A percentile compares a stretch with the other conserved stretches of the same genome.
Conservation (phyloP, 2,797 vertebrate species). For the Bovichtus diacanthus region DNA sequence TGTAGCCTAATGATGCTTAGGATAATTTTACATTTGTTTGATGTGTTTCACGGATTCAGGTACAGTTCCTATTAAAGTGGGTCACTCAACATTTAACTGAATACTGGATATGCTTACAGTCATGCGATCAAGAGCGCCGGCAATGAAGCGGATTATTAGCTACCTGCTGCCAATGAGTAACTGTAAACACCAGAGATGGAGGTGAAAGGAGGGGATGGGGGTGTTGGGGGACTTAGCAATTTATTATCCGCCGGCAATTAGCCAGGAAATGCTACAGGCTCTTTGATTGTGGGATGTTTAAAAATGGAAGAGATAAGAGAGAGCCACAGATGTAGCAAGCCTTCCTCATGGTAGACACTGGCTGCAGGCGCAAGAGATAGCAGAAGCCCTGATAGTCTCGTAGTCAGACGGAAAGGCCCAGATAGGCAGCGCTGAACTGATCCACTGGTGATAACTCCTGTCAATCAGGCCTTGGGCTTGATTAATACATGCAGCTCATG, state of each 20-base stretch:
- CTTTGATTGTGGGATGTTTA: conserved; percentile 82
- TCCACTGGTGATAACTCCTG: conserved; percentile 79
- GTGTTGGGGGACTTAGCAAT: conserved; percentile 63
- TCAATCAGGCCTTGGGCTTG: conserved; percentile 81
- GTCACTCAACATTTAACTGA: conserved; percentile 66
- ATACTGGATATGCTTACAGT: conserved; percentile 60
- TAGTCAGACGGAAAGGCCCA: conserved; percentile 72
- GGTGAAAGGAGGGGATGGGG: conserved; percentile 50
- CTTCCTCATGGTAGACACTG: conserved; percentile 76
- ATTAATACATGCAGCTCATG: conserved; percentile 78
- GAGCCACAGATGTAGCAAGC: conserved; percentile 74
- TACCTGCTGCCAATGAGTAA: conserved; percentile 65
- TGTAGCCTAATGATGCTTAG: conserved; percentile 55
- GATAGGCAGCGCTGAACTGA: conserved; percentile 77
- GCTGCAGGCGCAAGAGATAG: conserved; percentile 84
- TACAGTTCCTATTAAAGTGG: conserved; percentile 74
- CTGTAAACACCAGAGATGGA: conserved; percentile 49
- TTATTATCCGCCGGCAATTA: conserved; percentile 87
- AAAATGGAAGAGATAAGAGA: conserved; percentile 85
- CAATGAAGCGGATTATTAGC: conserved; percentile 68
- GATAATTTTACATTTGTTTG: conserved; percentile 68
- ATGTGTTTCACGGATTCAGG: conserved; percentile 68
- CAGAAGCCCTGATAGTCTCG: conserved; percentile 76
- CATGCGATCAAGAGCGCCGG: conserved; percentile 51
- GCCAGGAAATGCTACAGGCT: conserved; percentile 78